Evolutionary conservation across 2,797 vertebrate species (phyloP).

Genomic region (Agapornis canus): DNA sequence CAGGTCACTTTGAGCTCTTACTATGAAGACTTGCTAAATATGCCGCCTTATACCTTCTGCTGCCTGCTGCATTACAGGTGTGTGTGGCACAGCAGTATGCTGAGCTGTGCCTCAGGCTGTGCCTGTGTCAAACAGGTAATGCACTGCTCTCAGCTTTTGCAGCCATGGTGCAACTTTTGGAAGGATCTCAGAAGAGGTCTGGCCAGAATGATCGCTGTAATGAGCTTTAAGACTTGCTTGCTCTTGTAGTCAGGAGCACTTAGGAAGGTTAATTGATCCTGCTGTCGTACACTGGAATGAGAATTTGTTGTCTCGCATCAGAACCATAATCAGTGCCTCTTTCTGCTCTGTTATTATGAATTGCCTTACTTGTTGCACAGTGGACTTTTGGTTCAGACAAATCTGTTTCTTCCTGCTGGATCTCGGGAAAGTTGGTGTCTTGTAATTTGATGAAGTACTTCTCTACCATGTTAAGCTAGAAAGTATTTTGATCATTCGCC

Average conservation of each 20-base stretch:
- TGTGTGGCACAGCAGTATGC: rapidly evolving
- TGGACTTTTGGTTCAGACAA: background rate
- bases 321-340: background rate
- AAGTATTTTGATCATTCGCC: background rate
- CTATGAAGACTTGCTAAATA: rapidly evolving
- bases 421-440: background rate
- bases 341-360: background rate
- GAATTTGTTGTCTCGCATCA: background rate
- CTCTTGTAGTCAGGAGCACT: background rate
- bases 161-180: rapidly evolving
- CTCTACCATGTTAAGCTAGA: background rate
- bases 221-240: rapidly evolving
- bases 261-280: background rate
- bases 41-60: rapidly evolving
- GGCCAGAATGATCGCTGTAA: background rate
- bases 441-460: background rate
- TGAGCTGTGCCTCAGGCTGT: rapidly evolving
- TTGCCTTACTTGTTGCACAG: background rate
- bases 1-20: rapidly evolving
- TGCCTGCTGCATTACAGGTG: rapidly evolving
- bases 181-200: background rate
- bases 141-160: rapidly evolving
- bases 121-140: rapidly evolving
- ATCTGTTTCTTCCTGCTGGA: background rate
- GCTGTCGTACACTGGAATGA: rapidly evolving